These are phyloP conservation scores for Cephus spinipes DNA, from an alignment of 2,888 invertebrate species.

Conservation along the genomic window DNA sequence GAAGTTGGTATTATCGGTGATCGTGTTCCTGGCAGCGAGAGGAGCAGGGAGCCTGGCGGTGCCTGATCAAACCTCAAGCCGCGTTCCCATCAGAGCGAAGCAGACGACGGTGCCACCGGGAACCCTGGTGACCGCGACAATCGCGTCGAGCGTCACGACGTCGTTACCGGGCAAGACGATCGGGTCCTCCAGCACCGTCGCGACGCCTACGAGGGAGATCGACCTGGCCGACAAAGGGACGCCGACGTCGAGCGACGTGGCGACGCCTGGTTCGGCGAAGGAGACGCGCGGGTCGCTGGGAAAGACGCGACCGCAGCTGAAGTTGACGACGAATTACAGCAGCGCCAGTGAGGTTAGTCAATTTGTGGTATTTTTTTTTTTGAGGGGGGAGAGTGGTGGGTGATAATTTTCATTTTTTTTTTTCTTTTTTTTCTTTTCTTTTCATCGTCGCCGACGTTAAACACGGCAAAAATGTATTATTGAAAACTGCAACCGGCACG, in stretches of 20 bases:
- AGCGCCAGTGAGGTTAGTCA: slow-evolving; percentile 61
- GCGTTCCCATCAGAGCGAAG: slow-evolving; percentile 38
- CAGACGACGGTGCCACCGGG: slow-evolving; percentile 43
- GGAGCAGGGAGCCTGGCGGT: slow-evolving; percentile 46
- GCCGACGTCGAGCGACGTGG: slow-evolving; percentile 52
- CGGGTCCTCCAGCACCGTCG: not conserved
- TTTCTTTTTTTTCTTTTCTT: not conserved
- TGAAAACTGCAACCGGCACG: not conserved
- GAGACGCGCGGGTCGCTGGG: slow-evolving; percentile 61
- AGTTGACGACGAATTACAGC: slow-evolving; percentile 62
- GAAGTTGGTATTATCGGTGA: slow-evolving; percentile 35
- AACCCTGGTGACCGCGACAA: slow-evolving; percentile 62
- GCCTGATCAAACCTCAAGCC: slow-evolving; percentile 34
- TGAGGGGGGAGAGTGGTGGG: too few species aligned
- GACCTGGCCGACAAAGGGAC: not conserved
- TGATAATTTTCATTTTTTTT: not conserved
- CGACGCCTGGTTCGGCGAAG: slow-evolving; percentile 61
- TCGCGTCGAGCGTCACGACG: slow-evolving; percentile 33
- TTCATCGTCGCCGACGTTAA: not conserved
- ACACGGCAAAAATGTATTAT: not conserved
- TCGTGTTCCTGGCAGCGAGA: slow-evolving; percentile 35
- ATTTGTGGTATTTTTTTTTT: slow-evolving; percentile 2
- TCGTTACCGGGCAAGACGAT: slow-evolving; percentile 27
- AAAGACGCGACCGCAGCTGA: slow-evolving; percentile 63
- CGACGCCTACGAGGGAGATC: not conserved